Conservation (phyloP, 2,797 vertebrate genomes). For the Apogon hyalosoma region DNA sequence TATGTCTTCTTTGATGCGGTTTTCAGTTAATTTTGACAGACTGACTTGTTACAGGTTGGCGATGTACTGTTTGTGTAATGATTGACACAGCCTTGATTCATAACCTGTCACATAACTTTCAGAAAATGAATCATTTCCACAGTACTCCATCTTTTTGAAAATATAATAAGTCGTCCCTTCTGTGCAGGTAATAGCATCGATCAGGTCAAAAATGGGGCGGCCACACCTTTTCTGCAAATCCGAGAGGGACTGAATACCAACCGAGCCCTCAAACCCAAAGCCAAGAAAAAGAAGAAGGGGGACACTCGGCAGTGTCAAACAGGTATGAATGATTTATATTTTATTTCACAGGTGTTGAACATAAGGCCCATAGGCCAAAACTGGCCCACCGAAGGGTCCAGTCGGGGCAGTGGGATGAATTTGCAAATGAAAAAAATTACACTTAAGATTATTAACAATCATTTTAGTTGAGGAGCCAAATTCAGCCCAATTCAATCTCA, state of each 20-base stretch:
- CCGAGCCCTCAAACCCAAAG: constrained; percentile 93
- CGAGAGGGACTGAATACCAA: constrained; percentile 91
- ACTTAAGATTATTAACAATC: too few species aligned
- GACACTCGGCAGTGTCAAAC: constrained; percentile 96
- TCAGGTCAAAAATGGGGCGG: constrained; percentile 91
- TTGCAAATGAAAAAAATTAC: too few species aligned
- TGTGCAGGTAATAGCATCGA: constrained; percentile 92
- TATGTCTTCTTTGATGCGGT: constrained; percentile 77
- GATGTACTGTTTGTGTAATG: too few species aligned
- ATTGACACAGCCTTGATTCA: too few species aligned
- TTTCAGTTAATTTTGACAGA: constrained; percentile 1
- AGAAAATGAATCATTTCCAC: too few species aligned
- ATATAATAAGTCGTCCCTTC: constrained; percentile 34
- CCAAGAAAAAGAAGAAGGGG: constrained; percentile 96
- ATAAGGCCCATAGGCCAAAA: too few species aligned
- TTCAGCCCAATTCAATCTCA: too few species aligned
- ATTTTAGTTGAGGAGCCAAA: too few species aligned
- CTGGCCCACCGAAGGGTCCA: too few species aligned
- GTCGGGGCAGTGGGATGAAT: too few species aligned
- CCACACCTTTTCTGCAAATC: constrained; percentile 95
- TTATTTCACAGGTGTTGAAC: too few species aligned
- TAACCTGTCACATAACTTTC: too few species aligned
- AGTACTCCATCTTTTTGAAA: background rate
- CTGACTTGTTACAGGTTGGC: background rate
- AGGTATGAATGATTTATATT: constrained; percentile 81